Conservation (phyloP, 2,113 vertebrate genomes). For the Clarias batrachus region DNA sequence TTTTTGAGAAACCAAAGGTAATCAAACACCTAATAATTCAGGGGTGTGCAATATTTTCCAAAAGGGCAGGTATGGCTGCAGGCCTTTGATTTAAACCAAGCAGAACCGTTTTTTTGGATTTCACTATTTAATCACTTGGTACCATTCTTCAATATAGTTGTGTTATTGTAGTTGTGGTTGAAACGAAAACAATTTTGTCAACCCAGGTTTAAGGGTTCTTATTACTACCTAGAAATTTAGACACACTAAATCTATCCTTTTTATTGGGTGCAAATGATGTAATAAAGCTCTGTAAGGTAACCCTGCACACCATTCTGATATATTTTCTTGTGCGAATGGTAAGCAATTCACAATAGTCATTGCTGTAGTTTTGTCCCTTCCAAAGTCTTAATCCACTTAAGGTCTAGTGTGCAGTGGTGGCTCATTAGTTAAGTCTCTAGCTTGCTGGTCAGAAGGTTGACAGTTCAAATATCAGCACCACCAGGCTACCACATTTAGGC, state of each 20-base stretch:
- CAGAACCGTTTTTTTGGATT: not conserved
- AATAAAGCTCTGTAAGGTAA: not conserved
- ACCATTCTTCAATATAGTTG: too few species aligned
- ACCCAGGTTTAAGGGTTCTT: not conserved
- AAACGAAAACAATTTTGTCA: not conserved
- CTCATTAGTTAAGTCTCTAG: not conserved
- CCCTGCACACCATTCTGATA: not conserved
- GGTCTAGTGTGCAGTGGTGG: not conserved
- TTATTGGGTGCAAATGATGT: not conserved
- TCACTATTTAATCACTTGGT: not conserved
- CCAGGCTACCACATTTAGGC: not conserved
- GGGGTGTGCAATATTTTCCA: not conserved
- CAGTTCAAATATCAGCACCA: too few species aligned
- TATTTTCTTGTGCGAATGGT: not conserved
- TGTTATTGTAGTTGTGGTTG: not conserved
- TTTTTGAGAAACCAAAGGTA: too few species aligned
- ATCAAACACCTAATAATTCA: slow-evolving; percentile 24
- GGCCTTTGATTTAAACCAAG: not conserved
- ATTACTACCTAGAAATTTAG: not conserved
- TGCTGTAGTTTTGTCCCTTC: not conserved
- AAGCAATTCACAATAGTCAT: not conserved
- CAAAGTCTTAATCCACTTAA: not conserved
- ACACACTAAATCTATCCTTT: not conserved
- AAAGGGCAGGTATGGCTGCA: not conserved
- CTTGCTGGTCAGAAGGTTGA: not conserved